phyloP scores from a whole-genome alignment of 2,797 vertebrate genomes.

The Zenarchopterus dispar region DNA sequence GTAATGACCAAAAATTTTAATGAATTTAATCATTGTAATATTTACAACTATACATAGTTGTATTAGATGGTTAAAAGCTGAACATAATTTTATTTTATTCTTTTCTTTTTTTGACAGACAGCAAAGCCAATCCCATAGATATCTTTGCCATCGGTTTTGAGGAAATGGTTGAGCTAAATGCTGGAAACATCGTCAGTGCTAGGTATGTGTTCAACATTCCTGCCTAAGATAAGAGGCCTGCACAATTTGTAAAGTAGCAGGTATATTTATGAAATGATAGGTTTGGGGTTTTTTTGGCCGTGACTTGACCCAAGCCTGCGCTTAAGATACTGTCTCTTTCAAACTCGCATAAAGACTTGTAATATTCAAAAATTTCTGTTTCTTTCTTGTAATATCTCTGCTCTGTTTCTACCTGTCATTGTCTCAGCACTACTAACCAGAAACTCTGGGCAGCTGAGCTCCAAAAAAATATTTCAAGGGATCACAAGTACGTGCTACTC shows the following conservation, averaged over 20 bases:
- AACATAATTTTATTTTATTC: slow-evolving; percentile 3
- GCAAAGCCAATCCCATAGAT: slow-evolving; percentile 90
- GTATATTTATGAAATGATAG: background rate
- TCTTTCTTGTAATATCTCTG: no score
- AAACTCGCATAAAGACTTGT: no score
- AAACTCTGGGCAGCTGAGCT: slow-evolving; percentile 98
- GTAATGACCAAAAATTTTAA: no score
- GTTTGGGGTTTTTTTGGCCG: no score
- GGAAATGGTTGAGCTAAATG: slow-evolving; percentile 99
- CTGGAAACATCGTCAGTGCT: slow-evolving; percentile 98
- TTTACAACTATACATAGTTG: no score
- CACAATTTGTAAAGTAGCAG: background rate
- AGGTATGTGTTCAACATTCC: slow-evolving; percentile 81
- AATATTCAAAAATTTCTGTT: no score
- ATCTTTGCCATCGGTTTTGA: slow-evolving; percentile 99
- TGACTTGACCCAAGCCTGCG: no score
- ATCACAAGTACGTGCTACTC: slow-evolving; percentile 95
- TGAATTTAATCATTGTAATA: no score
- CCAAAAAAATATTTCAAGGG: slow-evolving; percentile 96
- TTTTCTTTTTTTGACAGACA: slow-evolving; percentile 81
- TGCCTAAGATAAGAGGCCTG: background rate
- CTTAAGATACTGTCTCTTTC: no score
- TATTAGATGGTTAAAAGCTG: no score
- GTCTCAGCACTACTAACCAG: slow-evolving; percentile 95
- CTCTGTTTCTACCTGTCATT: slow-evolving; percentile 10